Conservation (phyloP, 2,797 vertebrate genomes). For the Myotis pilosus region DNA sequence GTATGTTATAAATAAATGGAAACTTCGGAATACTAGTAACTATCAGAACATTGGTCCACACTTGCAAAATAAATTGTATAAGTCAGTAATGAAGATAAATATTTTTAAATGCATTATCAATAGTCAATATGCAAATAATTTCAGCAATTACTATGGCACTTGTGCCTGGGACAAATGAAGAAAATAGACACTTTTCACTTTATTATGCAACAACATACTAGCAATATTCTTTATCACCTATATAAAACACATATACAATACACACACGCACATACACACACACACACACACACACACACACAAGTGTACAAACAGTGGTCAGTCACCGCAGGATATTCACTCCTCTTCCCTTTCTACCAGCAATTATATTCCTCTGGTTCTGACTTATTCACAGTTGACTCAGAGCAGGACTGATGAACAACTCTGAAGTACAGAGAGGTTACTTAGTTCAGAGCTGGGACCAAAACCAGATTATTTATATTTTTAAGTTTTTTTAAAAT, state of each 20-base stretch:
- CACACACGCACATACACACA: too few relatives aligned
- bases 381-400: background rate
- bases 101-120: slow-evolving; percentile 32
- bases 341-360: background rate
- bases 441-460: background rate
- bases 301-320: too few relatives aligned
- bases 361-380: background rate
- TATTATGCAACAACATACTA: background rate
- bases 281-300: background rate
- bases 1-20: slow-evolving; percentile 33
- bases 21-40: background rate
- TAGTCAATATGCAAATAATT: slow-evolving; percentile 12
- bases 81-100: slow-evolving; percentile 8
- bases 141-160: background rate
- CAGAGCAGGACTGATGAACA: background rate
- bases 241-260: background rate
- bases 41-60: background rate
- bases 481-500: background rate
- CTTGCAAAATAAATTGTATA: slow-evolving; percentile 1
- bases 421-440: background rate
- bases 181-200: background rate
- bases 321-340: background rate
- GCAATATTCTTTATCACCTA: background rate
- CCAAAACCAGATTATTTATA: background rate
- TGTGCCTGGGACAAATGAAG: background rate